Conservation (phyloP, 2,888 invertebrate species). For the Drosophila tripunctata region DNA sequence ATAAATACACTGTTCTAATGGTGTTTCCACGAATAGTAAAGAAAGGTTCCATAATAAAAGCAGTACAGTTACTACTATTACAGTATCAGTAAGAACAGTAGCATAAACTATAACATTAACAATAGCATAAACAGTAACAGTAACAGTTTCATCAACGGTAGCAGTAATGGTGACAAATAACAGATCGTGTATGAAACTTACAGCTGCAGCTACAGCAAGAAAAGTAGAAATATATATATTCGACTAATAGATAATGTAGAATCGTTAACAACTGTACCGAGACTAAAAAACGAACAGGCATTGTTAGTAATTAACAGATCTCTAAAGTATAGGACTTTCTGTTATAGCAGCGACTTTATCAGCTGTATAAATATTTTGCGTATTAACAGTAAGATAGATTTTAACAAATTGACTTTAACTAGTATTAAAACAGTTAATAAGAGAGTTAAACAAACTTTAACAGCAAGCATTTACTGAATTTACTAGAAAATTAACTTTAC, state of each 20-base stretch:
- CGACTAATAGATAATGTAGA: too few species aligned
- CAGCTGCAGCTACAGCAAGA: background rate
- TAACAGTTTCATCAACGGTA: background rate
- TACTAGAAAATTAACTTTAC: background rate
- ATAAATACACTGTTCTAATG: too few species aligned
- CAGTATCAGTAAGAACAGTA: background rate
- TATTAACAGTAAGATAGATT: background rate
- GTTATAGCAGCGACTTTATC: too few species aligned
- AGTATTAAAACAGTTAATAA: background rate
- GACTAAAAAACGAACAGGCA: too few species aligned
- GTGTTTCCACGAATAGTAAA: too few species aligned
- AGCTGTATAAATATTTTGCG: too few species aligned
- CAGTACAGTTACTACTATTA: background rate
- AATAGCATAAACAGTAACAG: background rate
- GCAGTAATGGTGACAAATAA: background rate
- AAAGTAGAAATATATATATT: too few species aligned
- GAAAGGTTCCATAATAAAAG: too few species aligned
- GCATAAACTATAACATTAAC: background rate
- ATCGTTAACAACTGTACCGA: too few species aligned
- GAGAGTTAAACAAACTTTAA: background rate
- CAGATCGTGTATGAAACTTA: too few species aligned
- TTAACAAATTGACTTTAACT: background rate
- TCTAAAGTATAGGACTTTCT: too few species aligned
- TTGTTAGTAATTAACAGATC: background rate
- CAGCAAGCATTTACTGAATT: background rate